Conservation (phyloP, 1,140 invertebrate species). For the Drosophila nebulosa region DNA sequence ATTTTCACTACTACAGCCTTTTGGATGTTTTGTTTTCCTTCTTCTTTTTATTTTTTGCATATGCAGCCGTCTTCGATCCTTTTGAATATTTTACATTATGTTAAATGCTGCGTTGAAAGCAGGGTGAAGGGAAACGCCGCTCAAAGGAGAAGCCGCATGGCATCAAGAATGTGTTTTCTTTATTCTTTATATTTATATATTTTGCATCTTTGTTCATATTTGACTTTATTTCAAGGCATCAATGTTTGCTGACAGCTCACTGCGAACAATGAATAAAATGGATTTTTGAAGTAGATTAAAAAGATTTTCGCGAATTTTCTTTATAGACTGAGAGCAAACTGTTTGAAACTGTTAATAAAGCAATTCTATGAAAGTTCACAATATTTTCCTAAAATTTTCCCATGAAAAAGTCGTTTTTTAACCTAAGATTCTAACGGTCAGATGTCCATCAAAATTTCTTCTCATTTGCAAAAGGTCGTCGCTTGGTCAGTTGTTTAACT, state of each 20-base stretch:
- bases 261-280: background rate
- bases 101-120: background rate
- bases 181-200: background rate
- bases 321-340: background rate
- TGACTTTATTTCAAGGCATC: conserved; percentile 2
- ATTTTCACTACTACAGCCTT: conserved; percentile 1
- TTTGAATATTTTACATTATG: conserved; percentile 2
- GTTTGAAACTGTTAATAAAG: background rate
- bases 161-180: background rate
- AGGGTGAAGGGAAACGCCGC: background rate
- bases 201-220: conserved; percentile 5
- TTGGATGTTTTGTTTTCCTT: background rate
- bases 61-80: conserved; percentile 4
- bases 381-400: conserved; percentile 6
- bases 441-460: conserved; percentile 58
- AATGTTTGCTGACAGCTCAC: conserved; percentile 6
- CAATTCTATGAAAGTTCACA: background rate
- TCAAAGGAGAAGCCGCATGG: background rate
- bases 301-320: background rate
- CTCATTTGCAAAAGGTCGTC: background rate
- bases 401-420: conserved; percentile 14
- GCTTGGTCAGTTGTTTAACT: conserved; percentile 33
- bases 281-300: background rate
- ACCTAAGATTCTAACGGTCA: conserved; percentile 59
- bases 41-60: background rate